phyloP scores from a whole-genome alignment of 1,140 invertebrate species.

The Ridgeia piscesae region DNA sequence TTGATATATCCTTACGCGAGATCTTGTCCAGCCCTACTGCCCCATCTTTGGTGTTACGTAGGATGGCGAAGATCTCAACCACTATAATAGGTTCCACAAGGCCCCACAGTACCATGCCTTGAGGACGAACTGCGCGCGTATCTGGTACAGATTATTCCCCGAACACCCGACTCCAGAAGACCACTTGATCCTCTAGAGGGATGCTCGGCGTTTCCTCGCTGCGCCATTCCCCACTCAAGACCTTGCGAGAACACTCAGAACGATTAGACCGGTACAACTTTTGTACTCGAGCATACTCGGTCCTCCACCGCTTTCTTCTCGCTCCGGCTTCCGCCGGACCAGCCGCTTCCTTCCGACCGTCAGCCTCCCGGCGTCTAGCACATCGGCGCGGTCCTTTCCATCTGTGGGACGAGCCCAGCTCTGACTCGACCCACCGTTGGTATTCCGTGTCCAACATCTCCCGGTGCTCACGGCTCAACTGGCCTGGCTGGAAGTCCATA shows the following conservation, averaged over 20 bases:
- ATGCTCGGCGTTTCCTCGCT: not conserved
- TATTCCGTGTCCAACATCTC: not conserved
- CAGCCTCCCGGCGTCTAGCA: not conserved
- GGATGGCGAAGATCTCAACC: not conserved
- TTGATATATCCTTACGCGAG: not conserved
- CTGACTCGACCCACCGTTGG: not conserved
- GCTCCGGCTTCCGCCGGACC: too few relatives aligned
- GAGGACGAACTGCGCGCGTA: too few relatives aligned
- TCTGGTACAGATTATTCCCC: not conserved
- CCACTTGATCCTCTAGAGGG: not conserved
- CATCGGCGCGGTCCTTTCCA: not conserved
- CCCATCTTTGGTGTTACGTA: not conserved
- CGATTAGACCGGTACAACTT: not conserved
- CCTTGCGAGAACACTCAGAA: not conserved
- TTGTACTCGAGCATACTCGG: not conserved
- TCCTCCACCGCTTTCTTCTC: not conserved
- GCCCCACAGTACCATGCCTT: not conserved
- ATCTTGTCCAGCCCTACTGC: not conserved
- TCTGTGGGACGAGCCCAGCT: not conserved
- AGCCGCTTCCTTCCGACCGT: not conserved
- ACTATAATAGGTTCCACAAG: not conserved
- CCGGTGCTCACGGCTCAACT: not conserved
- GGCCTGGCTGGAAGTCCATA: not conserved
- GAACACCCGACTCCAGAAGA: not conserved
- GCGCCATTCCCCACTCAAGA: not conserved